These are phyloP conservation scores for Porites australiensis DNA, from an alignment of 64 coral and sea anemone species.

Conservation along the genomic window DNA sequence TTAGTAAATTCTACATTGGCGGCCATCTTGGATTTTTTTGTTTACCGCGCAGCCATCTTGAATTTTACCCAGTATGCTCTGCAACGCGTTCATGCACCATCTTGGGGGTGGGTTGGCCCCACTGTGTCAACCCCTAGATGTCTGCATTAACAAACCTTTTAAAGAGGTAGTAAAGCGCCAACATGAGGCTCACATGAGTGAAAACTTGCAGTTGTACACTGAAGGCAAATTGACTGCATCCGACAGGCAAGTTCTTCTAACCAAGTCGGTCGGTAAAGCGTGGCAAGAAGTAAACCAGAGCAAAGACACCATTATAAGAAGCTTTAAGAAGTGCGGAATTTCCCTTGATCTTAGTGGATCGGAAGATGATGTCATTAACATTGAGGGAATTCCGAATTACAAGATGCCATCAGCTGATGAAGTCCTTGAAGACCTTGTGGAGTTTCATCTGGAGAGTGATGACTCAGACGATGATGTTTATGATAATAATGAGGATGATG, in stretches of 20 bases:
- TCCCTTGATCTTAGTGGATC: not conserved
- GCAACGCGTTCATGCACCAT: not conserved
- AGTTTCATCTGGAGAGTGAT: no score
- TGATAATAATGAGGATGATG: no score
- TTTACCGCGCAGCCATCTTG: not conserved
- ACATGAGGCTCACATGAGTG: constrained; percentile 42
- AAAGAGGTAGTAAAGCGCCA: constrained; percentile 41
- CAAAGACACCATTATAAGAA: not conserved
- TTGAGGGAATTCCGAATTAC: constrained; percentile 25
- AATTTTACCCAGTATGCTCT: not conserved
- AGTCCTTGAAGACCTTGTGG: not conserved
- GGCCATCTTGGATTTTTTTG: not conserved
- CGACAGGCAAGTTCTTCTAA: not conserved
- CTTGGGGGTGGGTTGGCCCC: not conserved
- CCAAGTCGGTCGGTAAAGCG: not conserved
- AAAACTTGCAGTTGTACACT: not conserved
- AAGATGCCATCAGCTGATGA: not conserved
- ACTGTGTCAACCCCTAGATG: constrained; percentile 32
- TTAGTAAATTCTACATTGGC: not conserved
- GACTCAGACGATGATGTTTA: no score
- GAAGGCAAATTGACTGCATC: constrained; percentile 20
- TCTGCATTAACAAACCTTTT: constrained; percentile 46
- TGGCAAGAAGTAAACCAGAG: not conserved
- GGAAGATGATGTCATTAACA: not conserved
- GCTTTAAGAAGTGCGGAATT: constrained; percentile 29